Base-by-base conservation (phyloP, 37 sponge, comb jelly and placozoan genomes). In the Dysidea cf. avara region DNA sequence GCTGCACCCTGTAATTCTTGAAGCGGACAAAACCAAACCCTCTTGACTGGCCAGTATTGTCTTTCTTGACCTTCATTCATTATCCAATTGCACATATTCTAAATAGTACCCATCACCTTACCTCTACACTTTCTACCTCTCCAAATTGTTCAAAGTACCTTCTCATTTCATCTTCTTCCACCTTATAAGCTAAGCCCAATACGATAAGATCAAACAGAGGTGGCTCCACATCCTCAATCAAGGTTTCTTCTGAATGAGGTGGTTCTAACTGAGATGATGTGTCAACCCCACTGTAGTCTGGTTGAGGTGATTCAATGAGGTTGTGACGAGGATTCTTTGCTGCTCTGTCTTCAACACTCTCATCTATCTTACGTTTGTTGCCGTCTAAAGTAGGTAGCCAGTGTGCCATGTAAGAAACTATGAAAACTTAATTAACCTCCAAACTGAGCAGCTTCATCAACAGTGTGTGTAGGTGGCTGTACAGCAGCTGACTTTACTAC, bases 1-100 rank as follows among this genome's bases (percentile, higher is more conserved):
- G 35, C 54, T 87, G 85, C 26, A 81, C 71, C 1, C n/a, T 59
- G 2, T 60, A 24, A 43, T 86, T 81, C 30, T 39, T 30, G 67
- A 80, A 86, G 36, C 93, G 77, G 14, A 92, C 71, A 72, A 92
- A 92, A 0, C 93, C 93, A 77, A 92, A 92, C 33, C 93, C 93
- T 24, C 88, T 77, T 17, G 83, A 82, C 55, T 68, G 53, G 0
- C 81, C 73, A 29, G 87, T 79, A 0, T 29, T 39, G 58, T 92
- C 85, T 46, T 71, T 85, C 64, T 92, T 92, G 76, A 92, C 80
- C 87, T 89, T 3, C 71, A 70, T 18, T 3, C 28, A 21, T 32
- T 50, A 2, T 25, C 2, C 18, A 43, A 67, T 34, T 17, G 47
- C 2, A 29, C 71, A 52, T 9, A 38, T 21, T 12, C 30, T 63